Percentiles rank a stretch among this genome's conserved stretches.
phyloP scores from a whole-genome alignment of 2,113 vertebrate genomes.

The Gulo gulo region DNA sequence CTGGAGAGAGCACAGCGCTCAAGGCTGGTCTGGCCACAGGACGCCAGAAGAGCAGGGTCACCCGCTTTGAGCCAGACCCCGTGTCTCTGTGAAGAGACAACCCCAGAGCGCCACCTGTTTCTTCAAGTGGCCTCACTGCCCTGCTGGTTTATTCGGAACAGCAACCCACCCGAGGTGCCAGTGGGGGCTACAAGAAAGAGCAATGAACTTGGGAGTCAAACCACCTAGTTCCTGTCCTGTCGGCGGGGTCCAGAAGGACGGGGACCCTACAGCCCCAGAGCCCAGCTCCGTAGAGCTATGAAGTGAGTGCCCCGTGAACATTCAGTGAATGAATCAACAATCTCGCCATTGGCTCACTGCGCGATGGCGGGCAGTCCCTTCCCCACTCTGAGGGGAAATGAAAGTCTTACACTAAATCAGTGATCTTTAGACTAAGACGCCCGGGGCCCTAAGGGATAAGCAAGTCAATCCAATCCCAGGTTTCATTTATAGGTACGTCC shows the following conservation, averaged over 20 bases:
- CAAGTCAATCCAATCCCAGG: constrained; percentile 5
- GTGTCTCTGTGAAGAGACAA: not conserved
- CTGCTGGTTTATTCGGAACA: not conserved
- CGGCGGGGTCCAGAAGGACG: not conserved
- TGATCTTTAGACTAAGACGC: constrained; percentile 18
- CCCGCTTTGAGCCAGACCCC: not conserved
- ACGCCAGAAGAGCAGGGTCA: not conserved
- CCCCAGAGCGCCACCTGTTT: not conserved
- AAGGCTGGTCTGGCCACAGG: not conserved
- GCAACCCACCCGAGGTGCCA: not conserved
- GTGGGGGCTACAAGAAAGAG: not conserved
- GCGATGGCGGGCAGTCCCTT: not conserved
- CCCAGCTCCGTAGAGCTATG: not conserved
- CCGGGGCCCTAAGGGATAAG: not conserved
- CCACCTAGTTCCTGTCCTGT: not conserved
- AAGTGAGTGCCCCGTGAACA: not conserved
- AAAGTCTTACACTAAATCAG: constrained; percentile 32
- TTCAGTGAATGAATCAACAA: not conserved
- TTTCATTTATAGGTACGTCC: not conserved
- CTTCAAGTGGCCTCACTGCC: not conserved
- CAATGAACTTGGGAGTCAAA: not conserved
- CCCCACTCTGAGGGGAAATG: not conserved
- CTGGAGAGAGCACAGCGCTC: not conserved
- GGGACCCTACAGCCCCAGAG: not conserved
- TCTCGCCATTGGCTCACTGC: not conserved